Evolutionary conservation across 2,113 vertebrate species (phyloP).

Genomic region (Leptodactylus fuscus): DNA sequence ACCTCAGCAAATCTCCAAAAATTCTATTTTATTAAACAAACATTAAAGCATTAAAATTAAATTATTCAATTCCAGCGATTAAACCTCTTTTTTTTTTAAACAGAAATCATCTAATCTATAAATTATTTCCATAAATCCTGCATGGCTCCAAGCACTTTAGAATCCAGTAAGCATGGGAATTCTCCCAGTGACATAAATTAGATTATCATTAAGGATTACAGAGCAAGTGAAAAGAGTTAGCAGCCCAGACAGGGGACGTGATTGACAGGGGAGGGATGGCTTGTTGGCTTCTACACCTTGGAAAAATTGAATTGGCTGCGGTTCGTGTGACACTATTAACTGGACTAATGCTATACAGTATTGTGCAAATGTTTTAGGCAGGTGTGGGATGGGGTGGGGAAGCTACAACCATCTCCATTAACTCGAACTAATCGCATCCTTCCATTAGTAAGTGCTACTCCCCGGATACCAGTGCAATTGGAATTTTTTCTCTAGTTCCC

Average conservation of each 20-base stretch:
- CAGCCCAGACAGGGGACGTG: not conserved
- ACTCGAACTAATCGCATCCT: no score
- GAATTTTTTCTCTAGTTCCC: no score
- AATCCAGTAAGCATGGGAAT: not conserved
- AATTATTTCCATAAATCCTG: constrained; percentile 19
- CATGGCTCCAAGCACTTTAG: constrained; percentile 7
- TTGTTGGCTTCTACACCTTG: not conserved
- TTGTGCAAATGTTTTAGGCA: not conserved
- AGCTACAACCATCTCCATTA: no score
- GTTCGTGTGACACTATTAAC: not conserved
- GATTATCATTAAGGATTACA: constrained; percentile 35
- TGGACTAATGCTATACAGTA: constrained; percentile 23
- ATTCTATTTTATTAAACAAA: constrained; percentile 15
- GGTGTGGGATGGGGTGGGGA: no score
- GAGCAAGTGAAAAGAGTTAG: constrained; percentile 32
- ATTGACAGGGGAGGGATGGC: constrained; percentile 12
- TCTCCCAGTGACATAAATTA: constrained; percentile 41
- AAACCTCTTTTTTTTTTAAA: constrained; percentile 16
- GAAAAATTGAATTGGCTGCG: constrained; percentile 40
- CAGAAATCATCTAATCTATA: not conserved
- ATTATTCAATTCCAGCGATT: constrained; percentile 4
- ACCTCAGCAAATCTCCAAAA: not conserved
- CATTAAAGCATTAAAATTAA: not conserved
- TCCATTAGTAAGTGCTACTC: no score
- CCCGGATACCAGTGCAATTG: no score